phyloP scores from a whole-genome alignment of 2,888 invertebrate species.

The Phyllotreta cruciferae region DNA sequence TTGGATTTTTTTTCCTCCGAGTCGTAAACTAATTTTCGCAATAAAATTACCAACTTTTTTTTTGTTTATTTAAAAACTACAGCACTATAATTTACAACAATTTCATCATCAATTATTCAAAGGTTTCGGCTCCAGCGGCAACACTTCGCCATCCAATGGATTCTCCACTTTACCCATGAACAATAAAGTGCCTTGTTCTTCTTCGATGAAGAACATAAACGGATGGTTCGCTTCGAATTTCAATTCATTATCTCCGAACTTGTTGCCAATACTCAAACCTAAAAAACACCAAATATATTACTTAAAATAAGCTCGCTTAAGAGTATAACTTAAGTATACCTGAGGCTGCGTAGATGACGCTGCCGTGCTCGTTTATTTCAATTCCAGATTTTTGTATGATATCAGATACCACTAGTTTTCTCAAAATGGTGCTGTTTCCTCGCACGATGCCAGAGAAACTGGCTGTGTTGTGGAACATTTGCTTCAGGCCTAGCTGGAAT shows the following conservation, averaged over 20 bases:
- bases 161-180: constrained; percentile 77
- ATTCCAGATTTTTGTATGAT: constrained; percentile 79
- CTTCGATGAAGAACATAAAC: constrained; percentile 82
- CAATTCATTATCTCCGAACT: constrained; percentile 68
- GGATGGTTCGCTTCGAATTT: constrained; percentile 76
- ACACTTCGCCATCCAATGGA: constrained; percentile 58
- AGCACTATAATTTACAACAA: too few relatives aligned
- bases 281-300: constrained; percentile 39
- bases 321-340: constrained; percentile 57
- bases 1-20: constrained; percentile 15
- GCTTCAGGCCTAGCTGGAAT: constrained; percentile 71
- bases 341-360: constrained; percentile 73
- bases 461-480: constrained; percentile 75
- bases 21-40: too few relatives aligned
- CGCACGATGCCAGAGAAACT: constrained; percentile 74
- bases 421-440: constrained; percentile 60
- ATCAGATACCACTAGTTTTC: constrained; percentile 68
- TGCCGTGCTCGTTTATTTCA: constrained; percentile 79
- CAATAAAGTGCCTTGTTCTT: constrained; percentile 70
- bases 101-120: too few relatives aligned
- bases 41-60: too few relatives aligned
- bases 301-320: not conserved
- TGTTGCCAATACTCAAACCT: constrained; percentile 74
- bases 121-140: constrained; percentile 22
- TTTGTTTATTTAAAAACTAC: not conserved